Evolutionary conservation across 2,113 vertebrate species (phyloP), one percentile per base, ranked within the genome.

Genomic region (Pelusios castaneus): DNA sequence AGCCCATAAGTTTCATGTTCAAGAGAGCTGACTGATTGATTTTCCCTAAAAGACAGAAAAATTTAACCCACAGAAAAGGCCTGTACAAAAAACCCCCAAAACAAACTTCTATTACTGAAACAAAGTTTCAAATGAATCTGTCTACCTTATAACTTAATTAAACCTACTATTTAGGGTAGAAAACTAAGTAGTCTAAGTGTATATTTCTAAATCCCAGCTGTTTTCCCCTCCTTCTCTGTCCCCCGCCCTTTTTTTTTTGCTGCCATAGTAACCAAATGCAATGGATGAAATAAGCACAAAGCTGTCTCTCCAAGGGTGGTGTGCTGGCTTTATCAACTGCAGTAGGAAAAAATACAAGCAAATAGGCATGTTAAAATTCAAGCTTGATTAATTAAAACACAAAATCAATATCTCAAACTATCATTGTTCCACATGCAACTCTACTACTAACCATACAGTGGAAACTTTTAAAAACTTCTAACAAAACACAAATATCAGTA

Each of bases 251-350:
- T 94, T 92, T 96, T 93, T 84, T 96, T 84, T 96, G 98, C 97
- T 98, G 97, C 98, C 96, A 98, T 98, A 97, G 98, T 97, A 98
- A 99, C 98, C 89, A 96, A 97, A 98, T 88, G 94, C 93, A 97
- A 97, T 88, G 97, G 96, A 96, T 92, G 95, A 92, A 97, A 94
- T 94, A 93, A 96, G 92, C 81, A 92, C 80, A 80, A 95, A 88
- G 29, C 90, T 55, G 58, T 93, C 85, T 92, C 91, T 96, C 95
- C 87, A 95, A 88, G 94, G 92, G 85, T 93, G 85, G 92, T 49
- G 34, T 24, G 75, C 75, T 91, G 88, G 76, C 79, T 96, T 49
- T 85, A 87, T 29, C 86, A 92, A 90, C 85, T 77, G 85, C 80
- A 95, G 88, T 73, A 76, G 63, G 91, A 88, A 3, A 58, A 80